Conservation (phyloP, 1,140 invertebrate species). For the Chrysoperla carnea region DNA sequence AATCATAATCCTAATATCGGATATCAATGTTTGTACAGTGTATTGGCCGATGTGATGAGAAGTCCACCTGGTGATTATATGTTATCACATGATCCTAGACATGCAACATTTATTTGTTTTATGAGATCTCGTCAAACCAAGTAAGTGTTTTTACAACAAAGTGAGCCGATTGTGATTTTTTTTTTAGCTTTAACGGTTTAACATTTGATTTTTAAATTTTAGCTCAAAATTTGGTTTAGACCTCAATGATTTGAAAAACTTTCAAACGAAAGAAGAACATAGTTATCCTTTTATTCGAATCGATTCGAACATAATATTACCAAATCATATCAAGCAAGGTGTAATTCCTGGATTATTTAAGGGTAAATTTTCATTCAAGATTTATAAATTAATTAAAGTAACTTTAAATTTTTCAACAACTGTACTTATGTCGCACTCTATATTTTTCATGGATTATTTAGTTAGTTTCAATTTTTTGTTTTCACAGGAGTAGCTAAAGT, state of each 20-base stretch:
- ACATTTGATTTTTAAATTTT: constrained; percentile 8
- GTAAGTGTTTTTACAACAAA: constrained; percentile 8
- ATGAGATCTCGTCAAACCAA: constrained; percentile 12
- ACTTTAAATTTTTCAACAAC: no score
- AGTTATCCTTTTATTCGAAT: constrained; percentile 16
- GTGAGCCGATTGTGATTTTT: no score
- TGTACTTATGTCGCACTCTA: no score
- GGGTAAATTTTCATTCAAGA: no score
- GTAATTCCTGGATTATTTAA: constrained; percentile 19
- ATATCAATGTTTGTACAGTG: constrained; percentile 20
- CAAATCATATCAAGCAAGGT: constrained; percentile 9
- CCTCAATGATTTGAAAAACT: constrained; percentile 12
- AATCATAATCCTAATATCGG: constrained; percentile 17
- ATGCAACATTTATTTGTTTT: constrained; percentile 22
- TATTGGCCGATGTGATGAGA: constrained; percentile 17
- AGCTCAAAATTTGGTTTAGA: constrained; percentile 11
- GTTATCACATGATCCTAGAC: constrained; percentile 20
- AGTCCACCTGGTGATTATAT: constrained; percentile 23
- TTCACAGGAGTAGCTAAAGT: no score
- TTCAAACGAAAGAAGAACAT: constrained; percentile 6
- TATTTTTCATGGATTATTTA: no score
- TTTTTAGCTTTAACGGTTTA: no score
- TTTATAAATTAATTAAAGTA: no score
- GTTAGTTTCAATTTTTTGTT: no score
- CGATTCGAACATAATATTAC: constrained; percentile 17